Conservation (phyloP, 2,797 vertebrate genomes). For the Uromys caudimaculatus region DNA sequence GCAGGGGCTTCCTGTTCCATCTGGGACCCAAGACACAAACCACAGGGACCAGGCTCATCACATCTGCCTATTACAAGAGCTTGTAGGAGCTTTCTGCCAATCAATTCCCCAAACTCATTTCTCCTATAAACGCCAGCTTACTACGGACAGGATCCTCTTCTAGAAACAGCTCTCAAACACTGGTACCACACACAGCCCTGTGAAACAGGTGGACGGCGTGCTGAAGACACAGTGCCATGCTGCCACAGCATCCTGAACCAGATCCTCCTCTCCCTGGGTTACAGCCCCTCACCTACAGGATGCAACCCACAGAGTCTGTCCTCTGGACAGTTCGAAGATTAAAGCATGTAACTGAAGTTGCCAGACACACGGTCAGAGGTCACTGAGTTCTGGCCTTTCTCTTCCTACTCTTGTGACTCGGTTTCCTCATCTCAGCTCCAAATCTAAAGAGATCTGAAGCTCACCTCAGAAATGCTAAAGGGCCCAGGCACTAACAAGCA, state of each 20-base stretch:
- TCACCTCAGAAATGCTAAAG: constrained; percentile 37
- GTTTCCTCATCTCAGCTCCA: constrained; percentile 26
- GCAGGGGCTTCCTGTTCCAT: no score
- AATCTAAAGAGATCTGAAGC: constrained; percentile 41
- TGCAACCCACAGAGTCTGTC: not conserved
- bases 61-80: not conserved
- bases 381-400: not conserved
- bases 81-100: not conserved
- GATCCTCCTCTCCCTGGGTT: not conserved
- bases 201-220: not conserved
- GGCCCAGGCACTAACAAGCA: not conserved
- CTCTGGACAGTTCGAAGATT: not conserved
- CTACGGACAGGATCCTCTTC: not conserved
- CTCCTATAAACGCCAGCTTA: not conserved
- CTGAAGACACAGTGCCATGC: not conserved
- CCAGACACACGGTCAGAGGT: not conserved
- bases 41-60: no score
- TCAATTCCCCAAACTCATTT: not conserved
- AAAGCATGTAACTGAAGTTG: not conserved
- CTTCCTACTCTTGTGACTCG: not conserved
- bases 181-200: not conserved
- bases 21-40: no score
- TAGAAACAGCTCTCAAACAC: not conserved
- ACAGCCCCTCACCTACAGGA: not conserved
- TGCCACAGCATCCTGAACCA: not conserved